Percentiles rank a stretch among this genome's conserved stretches.
phyloP scores from a whole-genome alignment of 2,797 vertebrate genomes.

The Chloroceryle amazona region DNA sequence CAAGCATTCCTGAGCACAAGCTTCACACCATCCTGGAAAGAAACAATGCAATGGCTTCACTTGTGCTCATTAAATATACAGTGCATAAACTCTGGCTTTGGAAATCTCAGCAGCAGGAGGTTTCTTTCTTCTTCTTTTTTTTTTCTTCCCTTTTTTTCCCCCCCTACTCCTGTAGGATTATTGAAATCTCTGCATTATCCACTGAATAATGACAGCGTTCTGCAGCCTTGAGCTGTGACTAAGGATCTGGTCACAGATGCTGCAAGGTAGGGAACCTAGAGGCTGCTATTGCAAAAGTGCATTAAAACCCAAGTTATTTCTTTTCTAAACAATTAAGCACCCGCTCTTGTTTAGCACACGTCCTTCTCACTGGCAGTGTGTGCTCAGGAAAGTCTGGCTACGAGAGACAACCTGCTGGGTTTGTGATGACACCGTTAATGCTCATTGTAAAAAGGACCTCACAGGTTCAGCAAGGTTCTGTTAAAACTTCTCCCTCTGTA shows the following conservation, averaged over 20 bases:
- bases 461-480: background rate
- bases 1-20: background rate
- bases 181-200: slow-evolving; percentile 44
- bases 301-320: background rate
- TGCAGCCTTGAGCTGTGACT: background rate
- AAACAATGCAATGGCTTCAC: slow-evolving; percentile 29
- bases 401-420: background rate
- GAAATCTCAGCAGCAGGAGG: slow-evolving; percentile 2
- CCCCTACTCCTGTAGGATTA: background rate
- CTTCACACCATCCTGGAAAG: background rate
- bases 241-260: slow-evolving; percentile 11
- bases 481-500: background rate
- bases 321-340: slow-evolving; percentile 20
- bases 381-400: background rate
- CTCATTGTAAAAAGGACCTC: background rate
- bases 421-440: background rate
- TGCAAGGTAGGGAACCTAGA: background rate
- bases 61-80: slow-evolving; percentile 47
- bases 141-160: fast-evolving
- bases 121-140: background rate
- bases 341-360: background rate
- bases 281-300: background rate
- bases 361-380: background rate
- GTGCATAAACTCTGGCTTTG: slow-evolving; percentile 31
- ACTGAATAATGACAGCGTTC: slow-evolving; percentile 31